Evolutionary conservation across 2,888 invertebrate genomes (phyloP).

Genomic region (Synergus laeviventris): DNA sequence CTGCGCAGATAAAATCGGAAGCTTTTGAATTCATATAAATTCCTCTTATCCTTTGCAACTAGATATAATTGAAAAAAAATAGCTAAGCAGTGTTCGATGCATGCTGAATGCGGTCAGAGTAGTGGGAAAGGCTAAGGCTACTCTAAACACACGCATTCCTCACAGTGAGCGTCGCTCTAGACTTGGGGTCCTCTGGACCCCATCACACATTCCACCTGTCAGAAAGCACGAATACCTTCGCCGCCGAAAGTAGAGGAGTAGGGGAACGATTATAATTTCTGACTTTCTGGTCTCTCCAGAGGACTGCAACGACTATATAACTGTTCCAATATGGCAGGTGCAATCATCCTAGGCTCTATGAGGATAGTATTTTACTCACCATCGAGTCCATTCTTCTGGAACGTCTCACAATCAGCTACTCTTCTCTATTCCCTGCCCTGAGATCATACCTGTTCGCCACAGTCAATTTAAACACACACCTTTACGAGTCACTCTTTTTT

Average conservation of each 20-base stretch:
- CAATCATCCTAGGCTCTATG: constrained; percentile 31
- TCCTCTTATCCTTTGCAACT: too few species aligned
- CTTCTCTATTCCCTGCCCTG: constrained; percentile 3
- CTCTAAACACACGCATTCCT: constrained; percentile 63
- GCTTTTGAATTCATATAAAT: too few species aligned
- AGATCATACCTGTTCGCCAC: constrained; percentile 17
- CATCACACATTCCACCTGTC: constrained; percentile 69
- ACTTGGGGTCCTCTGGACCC: constrained; percentile 53
- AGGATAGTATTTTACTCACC: constrained; percentile 41
- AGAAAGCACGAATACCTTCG: constrained; percentile 57
- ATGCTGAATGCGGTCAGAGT: neutral
- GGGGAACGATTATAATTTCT: neutral
- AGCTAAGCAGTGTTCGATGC: too few species aligned
- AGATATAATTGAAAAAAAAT: too few species aligned
- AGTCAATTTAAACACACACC: constrained; percentile 18
- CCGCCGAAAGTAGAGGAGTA: constrained; percentile 34
- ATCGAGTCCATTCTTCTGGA: neutral
- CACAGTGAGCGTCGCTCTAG: constrained; percentile 55
- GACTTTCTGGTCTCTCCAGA: neutral
- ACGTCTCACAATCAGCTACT: neutral
- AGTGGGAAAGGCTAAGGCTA: neutral
- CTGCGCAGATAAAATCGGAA: too few species aligned
- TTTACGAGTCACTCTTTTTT: neutral
- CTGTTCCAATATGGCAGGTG: constrained; percentile 69
- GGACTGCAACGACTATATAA: constrained; percentile 36